Percentiles rank a stretch among this genome's conserved stretches.
phyloP scores from a whole-genome alignment of 2,797 vertebrate species.

The Leuciscus waleckii region DNA sequence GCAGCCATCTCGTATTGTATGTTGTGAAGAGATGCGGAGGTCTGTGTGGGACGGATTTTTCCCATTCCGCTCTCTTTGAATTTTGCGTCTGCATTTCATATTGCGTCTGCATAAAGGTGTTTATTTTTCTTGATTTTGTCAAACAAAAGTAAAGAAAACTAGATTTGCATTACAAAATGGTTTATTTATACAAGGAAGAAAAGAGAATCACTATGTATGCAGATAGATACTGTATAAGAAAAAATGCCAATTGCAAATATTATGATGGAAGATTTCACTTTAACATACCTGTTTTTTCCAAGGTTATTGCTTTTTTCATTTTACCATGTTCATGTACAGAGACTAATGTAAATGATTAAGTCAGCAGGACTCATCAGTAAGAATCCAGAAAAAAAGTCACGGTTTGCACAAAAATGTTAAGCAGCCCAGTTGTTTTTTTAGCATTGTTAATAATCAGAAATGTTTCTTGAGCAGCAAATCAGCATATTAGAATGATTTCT shows the following conservation, averaged over 20 bases:
- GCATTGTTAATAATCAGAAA: neutral
- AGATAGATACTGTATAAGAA: neutral
- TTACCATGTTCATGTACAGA: no score
- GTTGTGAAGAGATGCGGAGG: constrained; percentile 31
- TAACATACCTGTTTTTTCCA: no score
- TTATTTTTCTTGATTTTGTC: neutral
- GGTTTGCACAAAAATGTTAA: neutral
- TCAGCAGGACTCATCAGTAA: neutral
- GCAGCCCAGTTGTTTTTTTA: neutral
- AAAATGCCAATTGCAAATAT: no score
- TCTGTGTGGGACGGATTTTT: constrained; percentile 15
- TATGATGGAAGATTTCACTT: no score
- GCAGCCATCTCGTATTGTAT: constrained; percentile 65
- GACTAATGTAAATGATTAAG: no score
- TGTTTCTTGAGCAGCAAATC: neutral
- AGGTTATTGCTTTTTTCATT: no score
- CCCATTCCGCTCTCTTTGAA: neutral
- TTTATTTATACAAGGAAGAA: neutral
- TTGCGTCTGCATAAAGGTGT: neutral
- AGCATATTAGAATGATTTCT: neutral
- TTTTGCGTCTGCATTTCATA: neutral
- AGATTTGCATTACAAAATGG: neutral
- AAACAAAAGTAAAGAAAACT: neutral
- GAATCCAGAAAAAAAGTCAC: neutral
- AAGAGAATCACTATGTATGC: neutral